Evolutionary conservation across 1,140 invertebrate species (phyloP), one percentile per base, ranked within the genome.

Genomic region (Micrasema minimum): DNA sequence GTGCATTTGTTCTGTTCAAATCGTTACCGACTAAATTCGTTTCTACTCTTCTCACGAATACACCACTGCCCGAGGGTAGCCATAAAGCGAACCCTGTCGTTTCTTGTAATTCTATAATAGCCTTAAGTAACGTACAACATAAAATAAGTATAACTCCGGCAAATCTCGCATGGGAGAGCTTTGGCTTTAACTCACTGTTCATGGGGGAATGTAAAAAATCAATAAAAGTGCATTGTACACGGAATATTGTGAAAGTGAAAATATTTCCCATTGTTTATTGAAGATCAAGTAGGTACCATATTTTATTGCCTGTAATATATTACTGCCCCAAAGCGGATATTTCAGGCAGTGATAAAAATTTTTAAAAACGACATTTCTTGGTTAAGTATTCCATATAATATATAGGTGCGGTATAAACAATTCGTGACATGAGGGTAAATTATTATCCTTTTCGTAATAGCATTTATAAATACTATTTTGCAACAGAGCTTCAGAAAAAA

Each of bases 61-160:
- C 55, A 22, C 37, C 55, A 43, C 55, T 59, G 55, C 55, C 55
- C 55, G n/a, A 35, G 55, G 55, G 35, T 38, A 43, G 18, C 37
- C 55, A 35, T 59, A 38, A 59, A 41, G 35, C 35, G 35, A 59
- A 59, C 55, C 55, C 55, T 59, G n/a, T 31, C 2, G 55, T 59
- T 59, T 59, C 55, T 59, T 38, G 37, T 20, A 59, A 20, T 59
- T 31, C 35, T 59, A 41, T 59, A 22, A 59, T 55, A 55, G 51
- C 51, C 51, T 26, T 14, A 31, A 23, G 51, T 55, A 55, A 55
- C 26, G 23, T 55, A 31, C 50, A 14, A n/a, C n/a, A n/a, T n/a
- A n/a, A n/a, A n/a, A n/a, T 41, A 59, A 59, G 38, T 41, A 41
- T 35, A 59, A 22, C 55, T 59, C 55, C 7, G 10, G 55, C 35